Percentiles rank a stretch among this genome's conserved stretches.
Conservation (phyloP, 2,888 invertebrate genomes). For the Mesopsocus fuscifrons region DNA sequence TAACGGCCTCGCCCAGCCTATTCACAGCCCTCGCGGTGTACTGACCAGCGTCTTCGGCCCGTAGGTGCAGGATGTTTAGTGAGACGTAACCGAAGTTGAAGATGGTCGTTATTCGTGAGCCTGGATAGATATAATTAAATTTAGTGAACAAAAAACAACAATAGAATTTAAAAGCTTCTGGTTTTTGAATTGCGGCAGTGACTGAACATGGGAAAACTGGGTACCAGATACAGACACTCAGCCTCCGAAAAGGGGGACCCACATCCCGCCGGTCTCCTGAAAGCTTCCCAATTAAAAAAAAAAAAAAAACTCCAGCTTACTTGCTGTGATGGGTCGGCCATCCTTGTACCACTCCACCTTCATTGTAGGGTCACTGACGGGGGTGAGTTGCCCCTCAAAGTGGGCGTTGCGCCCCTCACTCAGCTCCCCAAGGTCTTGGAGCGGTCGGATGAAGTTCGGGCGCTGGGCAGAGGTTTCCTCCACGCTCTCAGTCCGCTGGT, state of each 20-base stretch:
- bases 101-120: constrained; percentile 87
- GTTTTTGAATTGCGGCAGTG: too few species aligned
- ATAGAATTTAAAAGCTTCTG: too few species aligned
- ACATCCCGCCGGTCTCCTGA: too few species aligned
- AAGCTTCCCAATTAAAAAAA: too few species aligned
- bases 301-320: too few species aligned
- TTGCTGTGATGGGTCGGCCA: constrained; percentile 86
- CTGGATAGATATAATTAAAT: constrained; percentile 18
- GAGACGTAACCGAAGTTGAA: constrained; percentile 99
- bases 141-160: constrained; percentile 2
- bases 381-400: constrained; percentile 81
- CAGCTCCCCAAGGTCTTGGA: constrained; percentile 68
- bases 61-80: constrained; percentile 94
- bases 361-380: constrained; percentile 85
- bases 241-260: too few species aligned
- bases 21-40: constrained; percentile 85
- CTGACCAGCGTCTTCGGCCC: constrained; percentile 93
- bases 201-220: too few species aligned
- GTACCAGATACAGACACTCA: too few species aligned
- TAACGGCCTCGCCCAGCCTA: constrained; percentile 75
- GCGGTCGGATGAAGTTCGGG: constrained; percentile 73
- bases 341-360: constrained; percentile 91
- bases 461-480: constrained; percentile 64
- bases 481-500: constrained; percentile 65
- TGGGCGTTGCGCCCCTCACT: constrained; percentile 84